Evolutionary conservation across 2,888 invertebrate genomes (phyloP).

Genomic region (Imbricaverruca yamaguchii): DNA sequence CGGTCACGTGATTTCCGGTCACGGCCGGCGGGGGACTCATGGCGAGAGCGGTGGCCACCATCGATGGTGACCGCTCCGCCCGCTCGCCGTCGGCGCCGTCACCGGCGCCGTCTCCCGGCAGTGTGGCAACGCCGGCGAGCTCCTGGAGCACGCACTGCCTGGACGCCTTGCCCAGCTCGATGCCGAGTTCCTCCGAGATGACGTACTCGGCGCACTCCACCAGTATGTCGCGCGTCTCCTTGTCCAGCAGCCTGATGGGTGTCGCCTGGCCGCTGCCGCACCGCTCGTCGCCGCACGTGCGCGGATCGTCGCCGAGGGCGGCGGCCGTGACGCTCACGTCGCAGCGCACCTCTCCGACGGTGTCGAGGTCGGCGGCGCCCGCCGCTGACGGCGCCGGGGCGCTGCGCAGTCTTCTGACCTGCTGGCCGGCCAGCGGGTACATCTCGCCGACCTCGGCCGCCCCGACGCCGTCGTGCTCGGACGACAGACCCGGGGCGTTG

Average conservation of each 20-base stretch:
- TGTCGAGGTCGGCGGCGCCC: neutral
- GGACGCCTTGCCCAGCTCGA: conserved; percentile 7
- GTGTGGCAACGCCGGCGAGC: conserved; percentile 20
- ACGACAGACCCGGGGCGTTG: too few relatives aligned
- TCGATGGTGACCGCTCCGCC: neutral
- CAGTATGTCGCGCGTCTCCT: conserved; percentile 37
- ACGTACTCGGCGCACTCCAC: conserved; percentile 40
- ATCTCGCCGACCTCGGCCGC: neutral
- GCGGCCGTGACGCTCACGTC: neutral
- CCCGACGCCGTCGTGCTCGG: neutral
- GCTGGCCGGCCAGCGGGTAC: too few relatives aligned
- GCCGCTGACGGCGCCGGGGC: neutral
- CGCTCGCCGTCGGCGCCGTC: neutral
- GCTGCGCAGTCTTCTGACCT: too few relatives aligned
- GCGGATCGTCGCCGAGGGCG: too few relatives aligned
- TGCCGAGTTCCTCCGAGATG: conserved; percentile 35
- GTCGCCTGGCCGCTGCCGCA: neutral
- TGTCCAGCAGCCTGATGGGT: conserved; percentile 32
- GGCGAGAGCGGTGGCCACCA: too few relatives aligned
- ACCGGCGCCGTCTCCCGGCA: neutral
- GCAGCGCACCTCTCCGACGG: neutral
- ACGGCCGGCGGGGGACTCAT: too few relatives aligned
- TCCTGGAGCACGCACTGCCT: neutral
- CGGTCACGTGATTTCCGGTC: conserved; percentile 38
- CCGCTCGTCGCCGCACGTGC: neutral